phyloP scores from a whole-genome alignment of 1,140 invertebrate genomes.

The Leguminivora glycinivorella region DNA sequence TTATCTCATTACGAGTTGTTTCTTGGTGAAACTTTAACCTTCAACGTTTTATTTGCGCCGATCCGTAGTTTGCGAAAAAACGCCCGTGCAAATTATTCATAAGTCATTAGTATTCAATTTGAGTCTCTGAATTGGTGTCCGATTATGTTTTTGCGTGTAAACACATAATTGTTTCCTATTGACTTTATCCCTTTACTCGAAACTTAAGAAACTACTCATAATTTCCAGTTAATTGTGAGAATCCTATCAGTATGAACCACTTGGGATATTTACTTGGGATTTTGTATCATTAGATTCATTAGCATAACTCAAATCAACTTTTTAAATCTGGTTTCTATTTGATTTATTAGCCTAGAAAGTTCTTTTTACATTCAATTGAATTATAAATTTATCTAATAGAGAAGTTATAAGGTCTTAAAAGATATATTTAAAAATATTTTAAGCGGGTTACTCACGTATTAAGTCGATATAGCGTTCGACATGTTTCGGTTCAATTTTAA shows the following conservation, averaged over 20 bases:
- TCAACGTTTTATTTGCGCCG: neutral
- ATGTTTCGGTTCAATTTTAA: too few relatives aligned
- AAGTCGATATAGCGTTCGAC: too few relatives aligned
- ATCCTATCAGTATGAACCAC: neutral
- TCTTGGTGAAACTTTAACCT: neutral
- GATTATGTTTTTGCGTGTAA: constrained; percentile 8
- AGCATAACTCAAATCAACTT: neutral
- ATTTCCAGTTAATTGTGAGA: neutral
- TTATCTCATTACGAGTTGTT: neutral
- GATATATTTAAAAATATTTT: neutral
- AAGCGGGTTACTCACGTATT: too few relatives aligned
- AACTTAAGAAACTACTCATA: neutral
- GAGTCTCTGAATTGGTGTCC: neutral
- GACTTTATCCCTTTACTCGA: neutral
- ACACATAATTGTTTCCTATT: constrained; percentile 4
- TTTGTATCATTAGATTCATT: neutral
- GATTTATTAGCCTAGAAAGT: constrained; percentile 7
- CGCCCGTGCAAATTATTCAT: neutral
- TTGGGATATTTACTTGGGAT: neutral
- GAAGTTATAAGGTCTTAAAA: neutral
- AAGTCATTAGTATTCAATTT: neutral
- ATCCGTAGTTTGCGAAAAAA: neutral
- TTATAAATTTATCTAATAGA: too few relatives aligned
- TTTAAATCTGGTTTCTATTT: neutral
- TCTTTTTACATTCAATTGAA: neutral